Base-by-base conservation (phyloP, 2,113 vertebrate species). In the Polypterus senegalus region DNA sequence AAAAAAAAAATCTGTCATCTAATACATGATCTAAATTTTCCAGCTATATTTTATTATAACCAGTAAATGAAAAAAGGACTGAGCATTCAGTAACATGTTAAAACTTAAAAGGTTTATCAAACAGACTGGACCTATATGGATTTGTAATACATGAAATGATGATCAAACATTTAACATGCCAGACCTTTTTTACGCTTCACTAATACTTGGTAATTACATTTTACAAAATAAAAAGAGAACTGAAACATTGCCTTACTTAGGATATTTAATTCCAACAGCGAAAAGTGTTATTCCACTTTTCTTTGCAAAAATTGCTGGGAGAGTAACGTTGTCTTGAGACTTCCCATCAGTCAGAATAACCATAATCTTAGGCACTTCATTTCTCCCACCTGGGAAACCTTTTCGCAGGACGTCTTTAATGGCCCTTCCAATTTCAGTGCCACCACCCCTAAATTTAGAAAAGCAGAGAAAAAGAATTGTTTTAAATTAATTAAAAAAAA, bases 281-380 rank as follows among this genome's bases (percentile, higher is more conserved):
- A 71, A 69, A 48, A 71, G 46, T 9, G 54, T 64, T 3, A 69
- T 64, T 11, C 64, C 55, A 8, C 70, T 66, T 57, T 58, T 66
- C 52, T 10, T 60, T 48, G 60, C 65, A 49, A 57, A 62, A 10
- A 6, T n/a, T 27, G 67, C 45, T 7, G 67, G 44, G 8, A 54
- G 3, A n/a, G 48, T 63, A 49, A 60, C 46, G 43, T 69, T 67
- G 57, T 67, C 67, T 49, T 66, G 64, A 10, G 67, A 71, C 52
- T 53, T 49, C 10, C 67, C 70, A 51, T 67, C 60, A 2, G 70
- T 67, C 45, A 69, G 65, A 47, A 71, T 49, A 6, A 67, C 6
- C 46, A 69, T 49, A 6, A 72, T 62, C 48, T 63, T 64, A 6
- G 63, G 62, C 2, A 27, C 44, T 45, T 60, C 59, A 3, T 53